Conservation (phyloP, 2,888 invertebrate species). For the Chrysotoxum bicinctum region DNA sequence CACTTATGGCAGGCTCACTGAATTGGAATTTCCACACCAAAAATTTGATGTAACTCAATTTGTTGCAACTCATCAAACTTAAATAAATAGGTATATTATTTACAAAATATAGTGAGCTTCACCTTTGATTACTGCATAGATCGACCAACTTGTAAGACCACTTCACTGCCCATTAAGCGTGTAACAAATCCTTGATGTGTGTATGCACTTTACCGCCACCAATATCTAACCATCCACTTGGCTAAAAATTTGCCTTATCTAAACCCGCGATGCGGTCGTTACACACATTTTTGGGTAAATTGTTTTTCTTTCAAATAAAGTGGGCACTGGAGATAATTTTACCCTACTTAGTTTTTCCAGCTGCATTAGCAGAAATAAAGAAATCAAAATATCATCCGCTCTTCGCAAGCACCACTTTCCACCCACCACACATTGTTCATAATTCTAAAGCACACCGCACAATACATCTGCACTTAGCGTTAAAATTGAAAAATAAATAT, state of each 20-base stretch:
- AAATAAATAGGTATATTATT: not conserved
- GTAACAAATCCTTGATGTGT: not conserved
- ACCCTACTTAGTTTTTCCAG: slow-evolving; percentile 56
- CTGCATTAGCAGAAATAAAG: slow-evolving; percentile 68
- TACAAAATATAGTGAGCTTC: not conserved
- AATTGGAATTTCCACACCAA: not conserved
- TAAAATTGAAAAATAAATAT: slow-evolving; percentile 64
- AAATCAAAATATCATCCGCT: slow-evolving; percentile 56
- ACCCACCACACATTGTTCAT: slow-evolving; percentile 3
- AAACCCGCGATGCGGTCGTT: not conserved
- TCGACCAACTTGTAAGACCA: no score
- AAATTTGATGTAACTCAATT: no score
- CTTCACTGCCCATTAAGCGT: not conserved
- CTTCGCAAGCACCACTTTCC: slow-evolving; percentile 9
- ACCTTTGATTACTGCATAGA: not conserved
- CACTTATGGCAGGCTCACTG: not conserved
- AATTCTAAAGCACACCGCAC: slow-evolving; percentile 4
- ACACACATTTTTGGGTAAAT: slow-evolving; percentile 32
- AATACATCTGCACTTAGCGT: slow-evolving; percentile 33
- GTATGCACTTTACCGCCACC: slow-evolving; percentile 5
- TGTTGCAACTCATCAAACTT: no score
- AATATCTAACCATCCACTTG: slow-evolving; percentile 14
- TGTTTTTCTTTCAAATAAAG: slow-evolving; percentile 56
- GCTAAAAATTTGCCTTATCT: slow-evolving; percentile 28
- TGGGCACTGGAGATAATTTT: slow-evolving; percentile 47